Evolutionary conservation across 2,888 invertebrate genomes (phyloP), one percentile per base, ranked within the genome.

Genomic region (Rapana venosa): DNA sequence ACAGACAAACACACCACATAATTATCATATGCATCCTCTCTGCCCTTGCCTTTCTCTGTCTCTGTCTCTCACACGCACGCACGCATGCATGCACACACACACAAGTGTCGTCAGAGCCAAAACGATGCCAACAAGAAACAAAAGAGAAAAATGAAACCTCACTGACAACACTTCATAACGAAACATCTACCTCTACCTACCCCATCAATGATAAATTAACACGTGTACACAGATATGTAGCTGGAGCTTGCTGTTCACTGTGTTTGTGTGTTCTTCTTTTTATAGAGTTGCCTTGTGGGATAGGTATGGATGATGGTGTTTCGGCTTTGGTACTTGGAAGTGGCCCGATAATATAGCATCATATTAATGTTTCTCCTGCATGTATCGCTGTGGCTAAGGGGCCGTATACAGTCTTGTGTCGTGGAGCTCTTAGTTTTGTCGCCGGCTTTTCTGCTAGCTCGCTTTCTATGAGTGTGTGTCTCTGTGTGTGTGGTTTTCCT

Each of bases 271-370:
- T 81, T 8, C 6, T 35, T 81, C 13, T 56, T 56, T 58, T 58
- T 17, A 58, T 86, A 66, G 86, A 86, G 86, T 86, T 56, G 84
- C 84, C 86, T 26, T 86, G 66, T 86, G 86, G 86, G 86, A 86
- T 86, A 86, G 86, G 86, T 86, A 86, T 86, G 86, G 20, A 86
- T 32, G 20, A 86, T 22, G 86, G 35, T 86, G 66, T 86, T 86
- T 79, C 17, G 77, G 5, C 13, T 32, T 79, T 79, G 17, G 32
- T 32, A 32, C 15, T 79, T 11, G 8, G 47, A 32, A 32, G 35
- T 79, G 30, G 30, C 77, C 77, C 26, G 13, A 32, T 20, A 79
- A 58, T 61, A 32, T 66, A 26, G 11, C 8, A 5, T 8, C 6
- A 35, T 66, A 13, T 86, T n/a, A 13, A 6, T 20, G 15, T 85